Conservation (phyloP, 2,888 invertebrate species). For the Eutolmus rufibarbis region DNA sequence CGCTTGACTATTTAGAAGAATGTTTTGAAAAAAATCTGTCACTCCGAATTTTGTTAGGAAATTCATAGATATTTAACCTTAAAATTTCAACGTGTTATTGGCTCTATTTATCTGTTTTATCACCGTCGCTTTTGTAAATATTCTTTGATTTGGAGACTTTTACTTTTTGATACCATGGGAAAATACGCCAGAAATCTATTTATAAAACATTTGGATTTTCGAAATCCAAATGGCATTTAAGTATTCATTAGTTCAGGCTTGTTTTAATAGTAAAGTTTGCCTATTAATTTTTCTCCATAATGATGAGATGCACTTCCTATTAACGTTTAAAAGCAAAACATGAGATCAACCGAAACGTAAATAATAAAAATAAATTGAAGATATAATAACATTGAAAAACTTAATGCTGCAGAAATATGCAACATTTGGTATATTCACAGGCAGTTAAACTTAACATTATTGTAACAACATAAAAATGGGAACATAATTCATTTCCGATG, state of each 20-base stretch:
- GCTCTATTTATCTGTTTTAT: no score
- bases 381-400: slow-evolving; percentile 7
- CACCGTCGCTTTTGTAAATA: no score
- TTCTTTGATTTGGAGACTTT: no score
- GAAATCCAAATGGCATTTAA: background rate
- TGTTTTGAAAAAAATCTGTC: background rate
- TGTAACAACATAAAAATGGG: background rate
- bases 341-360: background rate
- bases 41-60: background rate
- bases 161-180: no score
- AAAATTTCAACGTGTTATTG: no score
- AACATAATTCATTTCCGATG: slow-evolving; percentile 12
- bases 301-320: background rate
- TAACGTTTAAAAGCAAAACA: background rate
- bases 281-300: background rate
- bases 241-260: background rate
- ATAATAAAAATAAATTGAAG: background rate
- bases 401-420: background rate
- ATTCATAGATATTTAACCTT: background rate
- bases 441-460: slow-evolving; percentile 26
- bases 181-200: no score
- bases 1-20: background rate
- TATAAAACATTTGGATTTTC: no score
- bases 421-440: background rate
- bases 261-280: background rate